Evolutionary conservation across 2,797 vertebrate genomes (phyloP), one percentile per base, ranked within the genome.

Genomic region (Masticophis lateralis): DNA sequence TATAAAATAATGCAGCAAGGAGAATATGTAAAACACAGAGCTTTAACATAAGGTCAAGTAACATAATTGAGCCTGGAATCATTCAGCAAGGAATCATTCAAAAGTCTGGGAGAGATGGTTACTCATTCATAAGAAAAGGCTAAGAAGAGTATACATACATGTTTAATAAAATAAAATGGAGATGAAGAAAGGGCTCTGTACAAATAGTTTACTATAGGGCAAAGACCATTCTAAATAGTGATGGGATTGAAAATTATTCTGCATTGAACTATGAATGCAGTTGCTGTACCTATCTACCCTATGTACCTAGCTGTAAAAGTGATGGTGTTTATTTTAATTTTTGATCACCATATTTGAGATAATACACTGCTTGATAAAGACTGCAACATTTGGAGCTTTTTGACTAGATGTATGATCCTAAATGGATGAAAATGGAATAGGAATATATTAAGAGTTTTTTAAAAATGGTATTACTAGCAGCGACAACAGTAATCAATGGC

Each of bases 401-500:
- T 88, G 43, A 89, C n/a, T 59, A 74, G 32, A 86, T 74, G 60
- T 83, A 89, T 92, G 69, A 92, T 4, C 25, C 86, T 93, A 63
- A 89, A 47, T 93, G 47, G 88, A 79, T 94, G 59, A 66, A 59
- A 89, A 56, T 87, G 69, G 43, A 86, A 51, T 20, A n/a, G 16
- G 55, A 56, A 92, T 90, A 90, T 92, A 90, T 88, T 56, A 43
- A 43, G 32, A 57, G 6, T 28, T 22, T 22, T 2, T 8, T 12
- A 87, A 32, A 69, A 89, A 28, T 88, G 66, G 20, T 51, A 91
- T 63, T 69, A 22, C 55, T 91, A 57, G n/a, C 32, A 91, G 7
- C n/a, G 27, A 56, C 28, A 91, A 55, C 86, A 59, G 3, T 57
- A 61, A 92, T 69, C 89, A 86, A 53, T 43, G 10, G 37, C 12